These are phyloP conservation scores for Peucedramus taeniatus DNA, from an alignment of 2,113 vertebrate genomes.

Conservation along the genomic window DNA sequence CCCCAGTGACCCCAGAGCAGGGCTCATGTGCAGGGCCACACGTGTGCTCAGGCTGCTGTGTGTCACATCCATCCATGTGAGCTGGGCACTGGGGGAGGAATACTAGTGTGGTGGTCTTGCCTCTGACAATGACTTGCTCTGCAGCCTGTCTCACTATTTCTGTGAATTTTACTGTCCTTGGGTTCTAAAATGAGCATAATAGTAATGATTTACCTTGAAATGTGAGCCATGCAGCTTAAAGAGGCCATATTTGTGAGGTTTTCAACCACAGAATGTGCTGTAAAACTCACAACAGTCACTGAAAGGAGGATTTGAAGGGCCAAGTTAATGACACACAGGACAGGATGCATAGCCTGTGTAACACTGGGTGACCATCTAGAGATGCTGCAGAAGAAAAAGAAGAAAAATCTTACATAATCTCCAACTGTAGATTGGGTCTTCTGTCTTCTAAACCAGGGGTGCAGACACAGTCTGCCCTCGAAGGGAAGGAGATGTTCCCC, in stretches of 20 bases:
- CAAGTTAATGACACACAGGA: not conserved
- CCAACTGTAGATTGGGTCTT: not conserved
- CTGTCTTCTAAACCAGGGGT: not conserved
- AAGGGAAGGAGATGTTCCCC: not conserved
- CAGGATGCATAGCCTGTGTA: not conserved
- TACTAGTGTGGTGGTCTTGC: rapidly evolving
- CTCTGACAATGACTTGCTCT: not conserved
- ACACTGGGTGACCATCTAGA: not conserved
- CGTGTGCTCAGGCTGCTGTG: rapidly evolving
- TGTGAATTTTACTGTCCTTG: not conserved
- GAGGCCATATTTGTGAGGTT: not conserved
- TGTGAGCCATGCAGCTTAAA: not conserved
- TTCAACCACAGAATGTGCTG: not conserved
- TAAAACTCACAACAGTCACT: not conserved
- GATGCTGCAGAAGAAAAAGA: not conserved
- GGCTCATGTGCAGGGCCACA: not conserved
- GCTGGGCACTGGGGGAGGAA: not conserved
- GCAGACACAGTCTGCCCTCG: rapidly evolving
- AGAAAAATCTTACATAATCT: not conserved
- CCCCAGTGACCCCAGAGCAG: not conserved
- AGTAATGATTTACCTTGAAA: not conserved
- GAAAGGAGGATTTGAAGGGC: not conserved
- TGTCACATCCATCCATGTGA: rapidly evolving
- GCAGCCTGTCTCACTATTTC: not conserved
- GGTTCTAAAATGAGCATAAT: not conserved